Percentiles rank a stretch among this genome's conserved stretches.
These are phyloP conservation scores for Notolepis coatsorum DNA, from an alignment of 2,797 vertebrate species.

Conservation along the genomic window DNA sequence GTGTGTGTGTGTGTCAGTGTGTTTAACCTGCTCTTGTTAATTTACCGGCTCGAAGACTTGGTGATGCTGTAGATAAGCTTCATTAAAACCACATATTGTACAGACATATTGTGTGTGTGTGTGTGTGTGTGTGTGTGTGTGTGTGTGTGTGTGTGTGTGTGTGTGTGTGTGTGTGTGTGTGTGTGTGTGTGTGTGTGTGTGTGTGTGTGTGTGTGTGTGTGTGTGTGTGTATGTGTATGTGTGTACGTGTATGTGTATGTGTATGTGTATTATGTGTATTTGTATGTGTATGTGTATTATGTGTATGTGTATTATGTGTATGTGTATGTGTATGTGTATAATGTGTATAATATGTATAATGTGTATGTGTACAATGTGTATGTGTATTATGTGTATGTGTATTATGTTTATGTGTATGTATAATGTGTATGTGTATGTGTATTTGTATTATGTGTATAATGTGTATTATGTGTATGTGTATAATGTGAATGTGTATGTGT, in stretches of 20 bases:
- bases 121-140: slow-evolving; percentile 27
- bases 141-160: slow-evolving; percentile 31
- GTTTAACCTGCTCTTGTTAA: slow-evolving; percentile 95
- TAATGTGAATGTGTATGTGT: neutral
- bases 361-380: slow-evolving; percentile 77
- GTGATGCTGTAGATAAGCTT: slow-evolving; percentile 93
- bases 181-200: neutral
- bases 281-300: slow-evolving; percentile 23
- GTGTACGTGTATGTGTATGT: slow-evolving; percentile 54
- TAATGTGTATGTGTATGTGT: slow-evolving; percentile 28
- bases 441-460: too few relatives aligned
- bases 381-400: too few relatives aligned
- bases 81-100: slow-evolving; percentile 87
- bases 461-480: slow-evolving; percentile 12
- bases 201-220: slow-evolving; percentile 1
- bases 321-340: neutral
- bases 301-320: neutral
- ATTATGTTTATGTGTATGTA: slow-evolving; percentile 31
- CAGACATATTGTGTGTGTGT: slow-evolving; percentile 49
- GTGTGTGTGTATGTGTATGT: slow-evolving; percentile 38
- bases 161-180: slow-evolving; percentile 22
- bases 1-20: slow-evolving; percentile 47
- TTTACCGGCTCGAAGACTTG: slow-evolving; percentile 91
- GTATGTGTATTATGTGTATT: slow-evolving; percentile 28
- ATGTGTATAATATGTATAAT: slow-evolving; percentile 42